Conservation (phyloP, 2,113 vertebrate genomes). For the Australoheros scitulus region DNA sequence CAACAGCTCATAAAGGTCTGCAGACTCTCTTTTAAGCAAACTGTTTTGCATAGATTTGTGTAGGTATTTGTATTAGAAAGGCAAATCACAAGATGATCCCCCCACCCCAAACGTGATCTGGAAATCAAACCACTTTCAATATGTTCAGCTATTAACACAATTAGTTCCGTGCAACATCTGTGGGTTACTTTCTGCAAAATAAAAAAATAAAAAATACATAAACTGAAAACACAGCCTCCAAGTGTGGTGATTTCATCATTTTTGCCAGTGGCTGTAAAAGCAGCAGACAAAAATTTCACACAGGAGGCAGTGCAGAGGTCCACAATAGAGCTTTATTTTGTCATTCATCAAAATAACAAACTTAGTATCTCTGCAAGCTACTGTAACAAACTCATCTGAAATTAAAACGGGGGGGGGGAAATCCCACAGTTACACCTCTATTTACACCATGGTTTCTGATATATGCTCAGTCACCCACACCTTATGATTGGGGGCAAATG, state of each 20-base stretch:
- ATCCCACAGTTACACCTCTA: constrained; percentile 61
- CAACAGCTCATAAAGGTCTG: not conserved
- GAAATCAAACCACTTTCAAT: not conserved
- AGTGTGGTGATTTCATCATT: not conserved
- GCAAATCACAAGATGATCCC: not conserved
- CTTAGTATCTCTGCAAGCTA: constrained; percentile 77
- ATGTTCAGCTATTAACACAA: not conserved
- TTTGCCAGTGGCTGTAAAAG: not conserved
- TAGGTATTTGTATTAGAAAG: not conserved
- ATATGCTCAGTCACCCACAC: constrained; percentile 45
- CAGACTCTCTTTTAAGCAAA: not conserved
- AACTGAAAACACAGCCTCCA: not conserved
- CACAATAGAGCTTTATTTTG: constrained; percentile 79
- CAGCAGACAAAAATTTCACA: constrained; percentile 3
- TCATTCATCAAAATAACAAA: constrained; percentile 76
- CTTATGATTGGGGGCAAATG: constrained; percentile 35
- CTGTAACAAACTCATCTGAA: constrained; percentile 78
- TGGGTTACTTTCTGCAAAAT: not conserved
- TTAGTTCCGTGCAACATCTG: not conserved
- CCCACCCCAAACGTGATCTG: not conserved
- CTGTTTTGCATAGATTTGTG: not conserved
- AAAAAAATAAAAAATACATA: not conserved
- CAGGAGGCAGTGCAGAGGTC: constrained; percentile 59
- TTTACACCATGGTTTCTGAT: constrained; percentile 70
- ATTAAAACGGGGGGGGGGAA: constrained; percentile 8